phyloP scores from a whole-genome alignment of 2,888 invertebrate genomes.

The Athetis lepigone region DNA sequence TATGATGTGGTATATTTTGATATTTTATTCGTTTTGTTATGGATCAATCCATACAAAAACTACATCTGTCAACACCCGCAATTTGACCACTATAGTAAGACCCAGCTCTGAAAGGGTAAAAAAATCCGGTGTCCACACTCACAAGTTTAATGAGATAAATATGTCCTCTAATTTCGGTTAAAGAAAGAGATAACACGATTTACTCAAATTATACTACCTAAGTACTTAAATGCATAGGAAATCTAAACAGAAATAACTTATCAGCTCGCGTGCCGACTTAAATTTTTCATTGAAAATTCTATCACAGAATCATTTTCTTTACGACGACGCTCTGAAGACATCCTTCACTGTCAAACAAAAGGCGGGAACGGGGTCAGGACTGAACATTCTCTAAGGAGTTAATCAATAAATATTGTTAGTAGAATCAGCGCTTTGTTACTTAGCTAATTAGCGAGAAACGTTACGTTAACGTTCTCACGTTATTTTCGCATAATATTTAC shows the following conservation, averaged over 20 bases:
- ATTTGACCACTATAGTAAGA: too few relatives aligned
- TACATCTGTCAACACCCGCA: too few relatives aligned
- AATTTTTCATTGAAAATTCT: constrained; percentile 37
- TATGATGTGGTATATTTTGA: too few relatives aligned
- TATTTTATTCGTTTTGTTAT: too few relatives aligned
- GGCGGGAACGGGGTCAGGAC: constrained; percentile 46
- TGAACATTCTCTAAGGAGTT: constrained; percentile 14
- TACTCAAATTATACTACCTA: too few relatives aligned
- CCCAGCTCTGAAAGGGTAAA: too few relatives aligned
- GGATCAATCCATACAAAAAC: too few relatives aligned
- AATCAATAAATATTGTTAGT: constrained; percentile 18
- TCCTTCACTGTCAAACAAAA: constrained; percentile 52
- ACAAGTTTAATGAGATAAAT: too few relatives aligned
- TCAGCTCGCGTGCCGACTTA: constrained; percentile 28
- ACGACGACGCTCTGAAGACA: constrained; percentile 13
- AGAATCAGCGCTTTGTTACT: constrained; percentile 38
- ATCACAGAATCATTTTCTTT: constrained; percentile 19
- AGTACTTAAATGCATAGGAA: not conserved
- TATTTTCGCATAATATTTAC: constrained; percentile 24
- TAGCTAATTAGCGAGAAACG: constrained; percentile 31
- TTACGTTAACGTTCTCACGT: constrained; percentile 28
- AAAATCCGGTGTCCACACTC: too few relatives aligned
- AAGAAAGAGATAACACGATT: too few relatives aligned
- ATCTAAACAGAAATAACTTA: constrained; percentile 14
- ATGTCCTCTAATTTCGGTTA: too few relatives aligned